Evolutionary conservation across 2,888 invertebrate genomes (phyloP).

Genomic region (Lamellibrachia satsuma): DNA sequence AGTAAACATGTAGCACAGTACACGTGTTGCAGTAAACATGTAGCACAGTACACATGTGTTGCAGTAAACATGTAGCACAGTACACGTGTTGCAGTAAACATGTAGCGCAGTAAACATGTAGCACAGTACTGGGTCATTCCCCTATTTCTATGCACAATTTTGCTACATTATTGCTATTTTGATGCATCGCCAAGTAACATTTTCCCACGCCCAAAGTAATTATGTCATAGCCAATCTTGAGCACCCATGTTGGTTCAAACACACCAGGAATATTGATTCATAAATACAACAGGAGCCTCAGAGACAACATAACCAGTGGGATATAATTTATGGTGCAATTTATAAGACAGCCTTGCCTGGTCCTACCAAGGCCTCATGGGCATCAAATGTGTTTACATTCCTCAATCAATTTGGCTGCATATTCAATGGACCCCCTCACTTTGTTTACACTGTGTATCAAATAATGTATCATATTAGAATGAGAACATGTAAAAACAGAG

Average conservation of each 20-base stretch:
- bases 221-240: constrained; percentile 10
- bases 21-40: not conserved
- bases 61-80: not conserved
- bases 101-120: not conserved
- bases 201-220: not conserved
- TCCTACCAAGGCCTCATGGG: not conserved
- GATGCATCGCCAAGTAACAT: not conserved
- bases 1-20: not conserved
- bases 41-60: not conserved
- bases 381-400: not conserved
- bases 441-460: not conserved
- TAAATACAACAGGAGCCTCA: not conserved
- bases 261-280: constrained; percentile 3
- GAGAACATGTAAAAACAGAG: not conserved
- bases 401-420: not conserved
- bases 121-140: not conserved
- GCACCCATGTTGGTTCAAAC: not conserved
- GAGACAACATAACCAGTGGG: not conserved
- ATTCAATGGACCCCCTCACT: not conserved
- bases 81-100: not conserved
- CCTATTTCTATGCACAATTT: constrained; percentile 9
- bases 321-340: not conserved
- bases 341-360: not conserved
- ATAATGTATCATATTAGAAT: not conserved
- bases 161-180: constrained; percentile 3